Base-by-base conservation (phyloP, 1,140 invertebrate species). In the Drosophila baimaii region DNA sequence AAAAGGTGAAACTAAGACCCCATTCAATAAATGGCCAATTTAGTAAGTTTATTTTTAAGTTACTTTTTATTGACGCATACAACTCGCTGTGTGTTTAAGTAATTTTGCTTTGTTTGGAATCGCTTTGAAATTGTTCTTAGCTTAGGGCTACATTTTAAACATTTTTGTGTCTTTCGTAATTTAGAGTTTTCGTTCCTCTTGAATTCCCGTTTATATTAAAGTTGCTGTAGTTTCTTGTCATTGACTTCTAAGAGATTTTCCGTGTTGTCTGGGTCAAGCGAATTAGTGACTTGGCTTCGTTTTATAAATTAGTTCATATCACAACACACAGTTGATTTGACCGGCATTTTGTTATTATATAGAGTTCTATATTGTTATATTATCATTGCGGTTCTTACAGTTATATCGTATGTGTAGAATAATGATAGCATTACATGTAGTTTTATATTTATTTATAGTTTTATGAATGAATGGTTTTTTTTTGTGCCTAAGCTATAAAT, bases 251-350 rank as follows among this genome's bases (percentile, higher is more conserved):
- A 52, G 33, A 52, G 19, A 58, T 44, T 59, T 73, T 41, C 39
- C 44, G 56, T 74, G 59, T 82, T 49, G 44, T 64, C 35, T 61
- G 57, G 64, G 64, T 47, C 47, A 86, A 81, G 79, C 78, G 71
- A 78, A 64, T 31, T 23, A 47, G 33, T 63, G 57, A 68, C 49
- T 31, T 61, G 75, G 59, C 57, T 62, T 77, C 43, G 47, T 58
- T 77, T 89, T 89, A 89, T 89, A 88, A 88, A 88, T 86, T 88
- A 90, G 73, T 88, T 90, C 86, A 90, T 90, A 90, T 90, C 86
- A 90, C 86, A 90, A 90, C 86, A 90, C 86, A 88, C 86, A 90
- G 82, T 90, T 90, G 81, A 89, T 88, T 89, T 80, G 77, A 80
- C 84, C 80, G 79, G 70, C 63, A 78, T 85, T 57, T 66, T 75